Percentiles rank a stretch among this genome's conserved stretches.
Conservation (phyloP, 1,140 invertebrate species). For the Platyura marginata region DNA sequence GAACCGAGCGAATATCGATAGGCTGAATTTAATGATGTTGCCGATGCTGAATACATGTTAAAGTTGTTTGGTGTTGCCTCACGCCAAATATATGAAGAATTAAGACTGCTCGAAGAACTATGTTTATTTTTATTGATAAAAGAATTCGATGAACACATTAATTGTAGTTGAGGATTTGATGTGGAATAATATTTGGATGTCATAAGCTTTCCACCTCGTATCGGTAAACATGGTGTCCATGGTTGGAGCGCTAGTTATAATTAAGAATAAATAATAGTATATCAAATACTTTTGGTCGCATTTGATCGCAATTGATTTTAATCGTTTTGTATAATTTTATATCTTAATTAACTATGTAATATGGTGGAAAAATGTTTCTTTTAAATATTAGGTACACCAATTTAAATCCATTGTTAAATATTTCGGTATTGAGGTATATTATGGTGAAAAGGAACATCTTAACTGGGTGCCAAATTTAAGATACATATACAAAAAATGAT, state of each 20-base stretch:
- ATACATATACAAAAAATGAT: too few species aligned
- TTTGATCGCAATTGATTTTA: neutral
- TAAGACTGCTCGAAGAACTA: slow-evolving; percentile 17
- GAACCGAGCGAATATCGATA: neutral
- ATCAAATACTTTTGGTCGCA: neutral
- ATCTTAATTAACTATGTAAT: too few species aligned
- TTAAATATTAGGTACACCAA: too few species aligned
- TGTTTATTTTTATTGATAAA: slow-evolving; percentile 8
- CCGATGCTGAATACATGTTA: slow-evolving; percentile 22
- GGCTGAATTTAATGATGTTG: slow-evolving; percentile 11
- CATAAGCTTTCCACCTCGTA: slow-evolving; percentile 24
- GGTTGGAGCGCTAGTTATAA: slow-evolving; percentile 17
- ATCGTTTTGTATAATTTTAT: too few species aligned
- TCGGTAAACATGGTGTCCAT: slow-evolving; percentile 24
- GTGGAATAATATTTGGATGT: slow-evolving; percentile 24
- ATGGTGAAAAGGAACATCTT: too few species aligned
- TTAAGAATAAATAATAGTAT: too few species aligned
- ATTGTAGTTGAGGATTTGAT: slow-evolving; percentile 23
- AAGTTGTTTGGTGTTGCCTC: slow-evolving; percentile 25
- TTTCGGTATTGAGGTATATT: too few species aligned
- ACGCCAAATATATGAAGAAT: slow-evolving; percentile 24
- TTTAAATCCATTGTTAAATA: too few species aligned
- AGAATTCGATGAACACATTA: slow-evolving; percentile 10
- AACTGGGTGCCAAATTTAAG: too few species aligned
- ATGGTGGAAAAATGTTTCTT: neutral